Evolutionary conservation across 1,140 invertebrate genomes (phyloP), one percentile per base, ranked within the genome.

Genomic region (Oncopodura yosiiana): DNA sequence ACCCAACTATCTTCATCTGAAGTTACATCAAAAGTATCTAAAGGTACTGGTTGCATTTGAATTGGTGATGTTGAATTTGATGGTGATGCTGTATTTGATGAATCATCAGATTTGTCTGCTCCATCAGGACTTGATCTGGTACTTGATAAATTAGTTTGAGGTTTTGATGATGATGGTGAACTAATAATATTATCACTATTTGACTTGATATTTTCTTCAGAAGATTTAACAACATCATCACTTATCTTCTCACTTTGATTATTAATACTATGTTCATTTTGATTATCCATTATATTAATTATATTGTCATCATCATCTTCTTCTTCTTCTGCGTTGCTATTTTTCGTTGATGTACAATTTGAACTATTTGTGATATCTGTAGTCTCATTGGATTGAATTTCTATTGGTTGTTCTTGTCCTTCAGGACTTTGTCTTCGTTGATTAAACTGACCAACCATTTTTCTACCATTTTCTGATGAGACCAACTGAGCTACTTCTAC

Each of bases 1-100:
- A 58, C 49, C 62, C 62, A 64, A 32, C 54, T 58, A 46, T 64
- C 60, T 23, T 58, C 56, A 52, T 58, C 56, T 0, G 56, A 58
- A 23, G 56, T 58, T 1, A 58, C 56, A 52, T 58, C 56, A 52
- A 58, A 58, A 21, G 36, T 46, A 5, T 58, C 56, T 11, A 58
- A 29, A 1, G 49, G 49, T 19, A 43, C 36, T 14, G 54, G 49
- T 4, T 34, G 21, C 14, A 18, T 4, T 8, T 30, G 14, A 19
- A n/a, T 45, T 8, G 43, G 16, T 14, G 18, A 23, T 8, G 24
- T 24, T 45, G 43, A 9, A 4, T 14, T 24, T 27, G 43, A 27
- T 27, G 9, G 6, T 29, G 45, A 37, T 49, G 46, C 3, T 34
- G 30, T 3, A 49, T 19, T 30, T 26, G 27, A 21, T 6, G 42